Percentiles rank a stretch among this genome's conserved stretches.
phyloP scores from a whole-genome alignment of 2,888 invertebrate species.

The Macaria liturata region DNA sequence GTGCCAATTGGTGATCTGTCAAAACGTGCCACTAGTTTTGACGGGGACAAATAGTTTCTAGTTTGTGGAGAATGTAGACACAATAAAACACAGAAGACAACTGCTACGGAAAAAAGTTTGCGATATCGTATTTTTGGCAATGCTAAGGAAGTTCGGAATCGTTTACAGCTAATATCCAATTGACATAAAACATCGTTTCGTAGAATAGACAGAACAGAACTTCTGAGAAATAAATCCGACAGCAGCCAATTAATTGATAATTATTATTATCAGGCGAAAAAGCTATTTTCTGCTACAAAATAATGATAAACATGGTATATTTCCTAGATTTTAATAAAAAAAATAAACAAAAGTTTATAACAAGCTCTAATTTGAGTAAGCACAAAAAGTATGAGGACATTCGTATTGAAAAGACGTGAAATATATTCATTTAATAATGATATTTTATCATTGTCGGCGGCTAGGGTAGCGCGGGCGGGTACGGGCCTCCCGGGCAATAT shows the following conservation, averaged over 20 bases:
- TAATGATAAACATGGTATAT: no score
- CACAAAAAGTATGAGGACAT: not conserved
- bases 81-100: no score
- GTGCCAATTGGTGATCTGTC: conserved; percentile 27
- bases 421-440: conserved; percentile 36
- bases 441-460: conserved; percentile 35
- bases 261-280: no score
- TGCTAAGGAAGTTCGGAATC: no score
- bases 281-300: no score
- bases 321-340: no score
- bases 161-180: no score
- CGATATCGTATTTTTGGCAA: not conserved
- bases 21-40: conserved; percentile 30
- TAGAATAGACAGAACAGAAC: no score
- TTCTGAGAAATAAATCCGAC: no score
- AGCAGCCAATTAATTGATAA: no score
- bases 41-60: conserved; percentile 17
- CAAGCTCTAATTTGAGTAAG: not conserved
- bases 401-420: conserved; percentile 20
- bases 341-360: not conserved
- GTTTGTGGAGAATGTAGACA: not conserved
- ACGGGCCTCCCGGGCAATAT: conserved; percentile 35
- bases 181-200: no score
- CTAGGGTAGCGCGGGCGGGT: conserved; percentile 2
- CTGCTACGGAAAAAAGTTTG: no score